These are phyloP conservation scores for Gorsachius magnificus DNA, from an alignment of 2,797 vertebrate genomes.

Conservation along the genomic window DNA sequence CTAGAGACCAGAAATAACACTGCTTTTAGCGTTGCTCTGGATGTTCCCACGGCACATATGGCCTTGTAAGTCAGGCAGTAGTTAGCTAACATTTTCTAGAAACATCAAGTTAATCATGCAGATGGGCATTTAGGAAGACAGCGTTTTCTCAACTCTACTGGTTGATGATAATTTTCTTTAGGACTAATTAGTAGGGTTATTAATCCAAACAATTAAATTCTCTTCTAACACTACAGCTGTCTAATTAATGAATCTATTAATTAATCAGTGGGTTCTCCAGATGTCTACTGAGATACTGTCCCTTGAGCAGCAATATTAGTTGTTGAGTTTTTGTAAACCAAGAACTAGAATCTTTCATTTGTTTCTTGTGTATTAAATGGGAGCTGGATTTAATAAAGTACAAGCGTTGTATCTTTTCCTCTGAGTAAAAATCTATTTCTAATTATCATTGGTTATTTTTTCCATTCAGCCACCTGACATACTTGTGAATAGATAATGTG, in stretches of 20 bases:
- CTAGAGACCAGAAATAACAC: not conserved
- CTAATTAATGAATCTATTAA: constrained; percentile 75
- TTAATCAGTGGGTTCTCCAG: constrained; percentile 74
- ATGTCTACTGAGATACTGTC: constrained; percentile 71
- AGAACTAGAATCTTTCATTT: constrained; percentile 40
- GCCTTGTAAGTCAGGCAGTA: not conserved
- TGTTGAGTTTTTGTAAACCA: constrained; percentile 31
- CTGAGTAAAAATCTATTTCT: constrained; percentile 56
- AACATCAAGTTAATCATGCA: constrained; percentile 30
- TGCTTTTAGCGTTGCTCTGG: not conserved
- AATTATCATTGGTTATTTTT: constrained; percentile 56
- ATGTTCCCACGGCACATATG: not conserved
- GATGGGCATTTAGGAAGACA: constrained; percentile 52
- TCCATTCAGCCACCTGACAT: not conserved
- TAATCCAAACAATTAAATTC: constrained; percentile 78
- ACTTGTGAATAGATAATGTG: constrained; percentile 31
- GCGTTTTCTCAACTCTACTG: constrained; percentile 47
- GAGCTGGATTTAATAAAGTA: constrained; percentile 33
- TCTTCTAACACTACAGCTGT: constrained; percentile 70
- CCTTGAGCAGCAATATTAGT: constrained; percentile 47
- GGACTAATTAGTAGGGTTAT: constrained; percentile 77
- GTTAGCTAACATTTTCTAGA: constrained; percentile 9
- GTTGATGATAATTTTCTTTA: constrained; percentile 71
- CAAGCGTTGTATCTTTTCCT: constrained; percentile 10
- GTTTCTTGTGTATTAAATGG: constrained; percentile 17